A percentile compares a stretch with the other conserved stretches of the same genome.
These are phyloP conservation scores for Pemphigus obesinymphae DNA, from an alignment of 1,140 invertebrate species.

Conservation along the genomic window DNA sequence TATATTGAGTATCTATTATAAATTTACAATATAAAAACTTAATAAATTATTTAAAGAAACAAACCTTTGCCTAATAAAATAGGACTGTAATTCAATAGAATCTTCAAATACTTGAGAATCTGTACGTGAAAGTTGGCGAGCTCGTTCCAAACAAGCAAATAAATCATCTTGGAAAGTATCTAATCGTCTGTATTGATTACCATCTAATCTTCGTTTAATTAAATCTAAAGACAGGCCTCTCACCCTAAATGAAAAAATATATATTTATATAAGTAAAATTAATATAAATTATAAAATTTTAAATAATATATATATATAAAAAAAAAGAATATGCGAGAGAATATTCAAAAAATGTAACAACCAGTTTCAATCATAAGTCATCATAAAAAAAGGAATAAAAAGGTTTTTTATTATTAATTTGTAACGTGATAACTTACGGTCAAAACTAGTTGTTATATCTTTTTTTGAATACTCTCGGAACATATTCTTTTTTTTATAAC, in stretches of 20 bases:
- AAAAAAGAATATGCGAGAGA: no score
- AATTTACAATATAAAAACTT: neutral
- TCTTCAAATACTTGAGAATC: slow-evolving; percentile 95
- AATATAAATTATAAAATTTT: no score
- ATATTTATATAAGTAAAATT: no score
- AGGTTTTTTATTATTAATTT: no score
- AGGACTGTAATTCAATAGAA: slow-evolving; percentile 86
- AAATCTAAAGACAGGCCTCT: slow-evolving; percentile 77
- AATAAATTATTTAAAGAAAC: neutral
- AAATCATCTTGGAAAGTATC: slow-evolving; percentile 96
- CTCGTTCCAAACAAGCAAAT: slow-evolving; percentile 87
- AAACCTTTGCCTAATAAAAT: slow-evolving; percentile 71
- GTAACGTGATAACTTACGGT: no score
- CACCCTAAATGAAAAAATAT: slow-evolving; percentile 54
- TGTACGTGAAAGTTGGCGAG: slow-evolving; percentile 75
- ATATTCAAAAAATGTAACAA: no score
- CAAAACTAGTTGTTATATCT: no score
- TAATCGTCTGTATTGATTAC: slow-evolving; percentile 83
- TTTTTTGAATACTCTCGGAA: no score
- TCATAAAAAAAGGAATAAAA: no score
- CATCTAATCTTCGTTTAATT: slow-evolving; percentile 77
- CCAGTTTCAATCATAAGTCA: no score
- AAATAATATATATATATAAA: no score
- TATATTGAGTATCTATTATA: neutral
- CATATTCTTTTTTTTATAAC: no score